Evolutionary conservation across 2,113 vertebrate genomes (phyloP).

Genomic region (Oxyura jamaicensis): DNA sequence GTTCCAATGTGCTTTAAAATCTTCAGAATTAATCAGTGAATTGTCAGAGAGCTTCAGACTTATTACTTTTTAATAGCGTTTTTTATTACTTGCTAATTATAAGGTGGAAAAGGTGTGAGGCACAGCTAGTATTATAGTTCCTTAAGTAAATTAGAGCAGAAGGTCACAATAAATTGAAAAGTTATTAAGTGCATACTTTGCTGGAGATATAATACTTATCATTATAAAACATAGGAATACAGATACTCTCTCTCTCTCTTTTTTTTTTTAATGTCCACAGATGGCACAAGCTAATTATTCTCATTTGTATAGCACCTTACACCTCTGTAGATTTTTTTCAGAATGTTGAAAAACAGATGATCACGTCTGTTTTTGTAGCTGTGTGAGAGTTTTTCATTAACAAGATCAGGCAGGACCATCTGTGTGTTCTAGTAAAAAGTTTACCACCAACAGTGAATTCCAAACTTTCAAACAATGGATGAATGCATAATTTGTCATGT

Average conservation of each 20-base stretch:
- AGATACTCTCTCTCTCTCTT: background rate
- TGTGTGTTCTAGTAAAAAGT: slow-evolving; percentile 83
- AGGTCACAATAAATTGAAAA: slow-evolving; percentile 54
- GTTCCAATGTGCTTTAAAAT: slow-evolving; percentile 80
- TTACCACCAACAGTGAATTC: slow-evolving; percentile 70
- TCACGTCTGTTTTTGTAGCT: slow-evolving; percentile 79
- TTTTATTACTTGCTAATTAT: slow-evolving; percentile 78
- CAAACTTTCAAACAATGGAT: slow-evolving; percentile 69
- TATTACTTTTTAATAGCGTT: slow-evolving; percentile 79
- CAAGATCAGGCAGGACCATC: slow-evolving; percentile 85
- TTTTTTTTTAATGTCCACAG: slow-evolving; percentile 64
- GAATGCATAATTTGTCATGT: slow-evolving; percentile 30
- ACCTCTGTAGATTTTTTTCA: slow-evolving; percentile 73
- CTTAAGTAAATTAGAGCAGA: slow-evolving; percentile 52
- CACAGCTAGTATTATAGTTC: slow-evolving; percentile 8
- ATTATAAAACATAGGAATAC: slow-evolving; percentile 29
- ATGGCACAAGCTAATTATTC: slow-evolving; percentile 77
- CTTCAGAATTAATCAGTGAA: slow-evolving; percentile 81
- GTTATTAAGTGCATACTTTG: slow-evolving; percentile 30
- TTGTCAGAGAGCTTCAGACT: slow-evolving; percentile 76
- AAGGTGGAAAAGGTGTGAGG: slow-evolving; percentile 59
- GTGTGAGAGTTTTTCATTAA: slow-evolving; percentile 86
- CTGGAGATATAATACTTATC: slow-evolving; percentile 34
- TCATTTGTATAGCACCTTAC: slow-evolving; percentile 74
- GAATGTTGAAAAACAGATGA: slow-evolving; percentile 83